Evolutionary conservation across 2,113 vertebrate species (phyloP).

Genomic region (Lichenostomus cassidix): DNA sequence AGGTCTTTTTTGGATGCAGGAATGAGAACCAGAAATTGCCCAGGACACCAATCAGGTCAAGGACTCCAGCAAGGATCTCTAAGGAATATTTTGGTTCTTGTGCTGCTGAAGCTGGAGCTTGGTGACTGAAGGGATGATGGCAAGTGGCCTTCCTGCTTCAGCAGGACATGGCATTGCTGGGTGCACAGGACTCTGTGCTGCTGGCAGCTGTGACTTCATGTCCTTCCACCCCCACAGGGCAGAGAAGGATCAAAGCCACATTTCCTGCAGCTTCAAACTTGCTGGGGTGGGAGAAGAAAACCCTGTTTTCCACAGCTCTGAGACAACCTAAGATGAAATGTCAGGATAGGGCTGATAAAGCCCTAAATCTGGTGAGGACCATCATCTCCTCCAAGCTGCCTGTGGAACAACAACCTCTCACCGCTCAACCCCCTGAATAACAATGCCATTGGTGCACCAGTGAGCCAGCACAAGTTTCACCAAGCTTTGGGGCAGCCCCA

Average conservation of each 20-base stretch:
- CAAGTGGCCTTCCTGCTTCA: neutral
- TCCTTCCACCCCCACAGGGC: neutral
- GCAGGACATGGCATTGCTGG: neutral
- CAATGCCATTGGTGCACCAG: neutral
- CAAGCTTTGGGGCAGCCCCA: neutral
- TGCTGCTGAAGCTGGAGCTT: neutral
- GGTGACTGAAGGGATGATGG: neutral
- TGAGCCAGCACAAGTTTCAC: neutral
- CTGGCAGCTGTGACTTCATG: neutral
- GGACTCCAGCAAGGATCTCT: neutral
- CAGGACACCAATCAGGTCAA: neutral
- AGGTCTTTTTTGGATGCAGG: neutral
- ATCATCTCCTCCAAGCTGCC: neutral
- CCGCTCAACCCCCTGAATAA: neutral
- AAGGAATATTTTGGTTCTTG: neutral
- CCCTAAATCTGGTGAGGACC: neutral
- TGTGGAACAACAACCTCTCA: neutral
- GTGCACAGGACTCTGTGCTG: neutral
- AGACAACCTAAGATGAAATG: neutral
- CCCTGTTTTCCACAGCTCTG: neutral
- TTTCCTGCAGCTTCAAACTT: neutral
- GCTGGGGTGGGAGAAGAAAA: neutral
- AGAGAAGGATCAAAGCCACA: rapidly evolving
- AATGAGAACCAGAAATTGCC: neutral
- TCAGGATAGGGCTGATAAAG: neutral